A percentile compares a stretch with the other conserved stretches of the same genome.
phyloP scores from a whole-genome alignment of 2,113 vertebrate genomes.

The Myocastor coypus region DNA sequence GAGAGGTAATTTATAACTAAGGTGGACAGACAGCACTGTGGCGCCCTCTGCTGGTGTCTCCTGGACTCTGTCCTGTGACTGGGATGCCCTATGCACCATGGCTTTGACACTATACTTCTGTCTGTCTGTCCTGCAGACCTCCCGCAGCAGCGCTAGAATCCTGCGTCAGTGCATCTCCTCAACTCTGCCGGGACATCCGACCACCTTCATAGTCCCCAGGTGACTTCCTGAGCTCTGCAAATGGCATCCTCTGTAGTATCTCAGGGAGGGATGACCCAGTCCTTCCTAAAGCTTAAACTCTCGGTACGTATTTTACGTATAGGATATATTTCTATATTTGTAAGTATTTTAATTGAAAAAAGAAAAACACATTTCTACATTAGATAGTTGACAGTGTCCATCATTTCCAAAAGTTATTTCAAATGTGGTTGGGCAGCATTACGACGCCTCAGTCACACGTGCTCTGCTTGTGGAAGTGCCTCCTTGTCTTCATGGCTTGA shows the following conservation, averaged over 20 bases:
- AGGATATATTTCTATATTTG: neutral
- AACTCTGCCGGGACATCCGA: neutral
- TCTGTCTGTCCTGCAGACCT: neutral
- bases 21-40: neutral
- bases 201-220: neutral
- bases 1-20: neutral
- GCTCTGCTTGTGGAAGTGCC: neutral
- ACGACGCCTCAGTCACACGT: neutral
- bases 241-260: neutral
- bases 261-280: neutral
- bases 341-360: neutral
- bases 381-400: neutral
- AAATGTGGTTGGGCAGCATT: neutral
- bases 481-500: neutral
- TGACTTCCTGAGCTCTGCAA: neutral
- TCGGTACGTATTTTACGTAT: neutral
- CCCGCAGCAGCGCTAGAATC: neutral
- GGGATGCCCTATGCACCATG: neutral
- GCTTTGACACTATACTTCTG: neutral
- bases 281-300: neutral
- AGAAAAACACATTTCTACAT: neutral
- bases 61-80: neutral
- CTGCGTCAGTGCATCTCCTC: neutral
- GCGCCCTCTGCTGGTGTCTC: neutral
- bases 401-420: neutral